Evolutionary conservation across 2,888 invertebrate species (phyloP), one percentile per base, ranked within the genome.

Genomic region (Allacma fusca): DNA sequence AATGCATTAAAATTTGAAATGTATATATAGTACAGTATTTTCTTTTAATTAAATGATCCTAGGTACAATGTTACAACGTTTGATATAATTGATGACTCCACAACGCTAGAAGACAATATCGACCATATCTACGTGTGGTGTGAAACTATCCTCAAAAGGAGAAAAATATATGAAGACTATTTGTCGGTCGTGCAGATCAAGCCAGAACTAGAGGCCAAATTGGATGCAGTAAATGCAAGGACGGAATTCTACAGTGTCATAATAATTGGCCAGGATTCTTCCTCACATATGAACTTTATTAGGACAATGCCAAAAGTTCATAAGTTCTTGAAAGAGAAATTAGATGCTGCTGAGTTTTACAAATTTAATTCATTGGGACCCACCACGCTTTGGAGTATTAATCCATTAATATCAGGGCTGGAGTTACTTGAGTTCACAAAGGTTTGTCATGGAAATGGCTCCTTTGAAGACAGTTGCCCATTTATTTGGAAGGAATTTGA

Each of bases 401-500:
- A 24, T 21, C 93, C 97, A 0, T 89, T 94, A 80, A 87, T 96
- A 16, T 91, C 91, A 4, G 96, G 96, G 0, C 86, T 91, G 65
- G 90, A 89, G 57, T 90, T 91, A 34, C 88, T 88, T 0, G 93
- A 94, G 84, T 86, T 94, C 67, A 88, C 88, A 71, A 87, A 88
- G 76, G 88, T 87, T 0, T 95, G 94, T 85, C 91, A 92, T 89
- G 89, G 89, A n/a, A 85, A 87, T 0, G 87, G 87, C 62, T 87
- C 89, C 0, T 89, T 89, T 23, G 94, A 93, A 85, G 96, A 96
- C 85, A 88, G 90, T 19, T 96, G 95, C 85, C 91, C 92, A 0
- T 93, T 95, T 82, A 88, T 96, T 70, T 97, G 96, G 96, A 91
- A 94, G 80, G 89, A 91, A 83, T 96, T 89, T 86, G 91, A 91